Conservation (phyloP, 2,113 vertebrate species). For the Neofelis nebulosa region DNA sequence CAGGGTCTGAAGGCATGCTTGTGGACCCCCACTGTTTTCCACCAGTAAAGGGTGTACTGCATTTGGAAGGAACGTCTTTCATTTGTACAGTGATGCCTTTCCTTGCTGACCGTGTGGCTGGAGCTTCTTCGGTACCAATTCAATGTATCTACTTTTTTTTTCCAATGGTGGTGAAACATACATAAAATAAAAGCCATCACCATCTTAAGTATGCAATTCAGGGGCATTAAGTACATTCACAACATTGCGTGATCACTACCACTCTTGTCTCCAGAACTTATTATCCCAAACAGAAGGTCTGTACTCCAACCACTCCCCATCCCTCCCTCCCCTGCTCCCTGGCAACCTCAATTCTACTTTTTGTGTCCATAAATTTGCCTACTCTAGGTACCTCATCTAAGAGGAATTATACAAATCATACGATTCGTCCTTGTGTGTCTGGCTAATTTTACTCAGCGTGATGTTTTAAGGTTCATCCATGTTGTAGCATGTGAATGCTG, state of each 20-base stretch:
- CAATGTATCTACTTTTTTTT: not conserved
- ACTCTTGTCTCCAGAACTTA: not conserved
- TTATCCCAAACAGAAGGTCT: not conserved
- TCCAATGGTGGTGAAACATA: not conserved
- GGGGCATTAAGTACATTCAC: not conserved
- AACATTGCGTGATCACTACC: not conserved
- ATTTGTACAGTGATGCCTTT: not conserved
- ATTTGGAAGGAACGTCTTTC: not conserved
- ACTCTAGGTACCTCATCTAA: not conserved
- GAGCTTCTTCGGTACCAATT: not conserved
- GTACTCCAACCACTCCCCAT: not conserved
- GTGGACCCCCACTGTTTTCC: not conserved
- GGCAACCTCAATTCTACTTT: not conserved
- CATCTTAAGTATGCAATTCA: not conserved
- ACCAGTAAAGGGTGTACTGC: fast-evolving
- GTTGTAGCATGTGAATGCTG: not conserved
- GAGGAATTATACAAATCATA: not conserved
- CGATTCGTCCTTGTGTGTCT: not conserved
- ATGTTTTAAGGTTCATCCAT: not conserved
- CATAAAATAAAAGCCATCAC: not conserved
- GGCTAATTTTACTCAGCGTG: not conserved
- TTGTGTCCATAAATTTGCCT: not conserved
- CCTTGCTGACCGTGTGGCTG: not conserved
- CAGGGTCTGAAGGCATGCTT: not conserved
- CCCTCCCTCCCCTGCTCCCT: not conserved